Evolutionary conservation across 1,140 invertebrate species (phyloP).

Genomic region (Musca domestica): DNA sequence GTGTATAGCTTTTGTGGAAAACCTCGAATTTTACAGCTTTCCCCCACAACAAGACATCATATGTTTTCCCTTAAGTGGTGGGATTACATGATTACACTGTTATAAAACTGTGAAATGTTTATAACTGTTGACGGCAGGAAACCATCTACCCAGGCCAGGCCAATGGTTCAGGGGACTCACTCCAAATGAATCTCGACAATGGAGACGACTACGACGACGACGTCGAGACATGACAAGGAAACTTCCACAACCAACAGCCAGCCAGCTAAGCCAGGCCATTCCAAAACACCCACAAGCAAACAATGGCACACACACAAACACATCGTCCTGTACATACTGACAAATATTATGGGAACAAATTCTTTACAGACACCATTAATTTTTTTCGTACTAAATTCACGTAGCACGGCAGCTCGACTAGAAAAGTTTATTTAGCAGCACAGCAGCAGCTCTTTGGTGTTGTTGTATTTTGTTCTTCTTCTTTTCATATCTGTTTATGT

Average conservation of each 20-base stretch:
- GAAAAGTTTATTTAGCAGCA: conserved; percentile 16
- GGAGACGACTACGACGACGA: no score
- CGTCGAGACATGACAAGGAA: no score
- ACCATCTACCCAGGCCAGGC: no score
- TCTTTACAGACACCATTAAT: conserved; percentile 19
- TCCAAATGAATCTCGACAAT: not conserved
- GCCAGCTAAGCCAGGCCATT: no score
- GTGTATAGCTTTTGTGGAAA: no score
- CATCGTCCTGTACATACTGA: not conserved
- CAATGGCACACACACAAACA: no score
- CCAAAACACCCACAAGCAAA: no score
- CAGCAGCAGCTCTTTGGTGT: not conserved
- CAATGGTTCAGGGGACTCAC: not conserved
- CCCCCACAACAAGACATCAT: conserved; percentile 8
- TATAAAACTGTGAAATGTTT: conserved; percentile 20
- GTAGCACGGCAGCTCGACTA: not conserved
- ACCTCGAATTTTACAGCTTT: not conserved
- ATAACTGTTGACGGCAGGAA: conserved; percentile 6
- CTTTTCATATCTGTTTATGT: not conserved
- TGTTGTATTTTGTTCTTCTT: not conserved
- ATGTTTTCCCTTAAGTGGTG: conserved; percentile 22
- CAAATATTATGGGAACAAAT: conserved; percentile 13
- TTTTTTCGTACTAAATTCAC: not conserved
- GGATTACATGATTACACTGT: conserved; percentile 19
- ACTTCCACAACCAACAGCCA: no score